Evolutionary conservation across 2,888 invertebrate species (phyloP), one percentile per base, ranked within the genome.

Genomic region (Leptodirus hochenwartii): DNA sequence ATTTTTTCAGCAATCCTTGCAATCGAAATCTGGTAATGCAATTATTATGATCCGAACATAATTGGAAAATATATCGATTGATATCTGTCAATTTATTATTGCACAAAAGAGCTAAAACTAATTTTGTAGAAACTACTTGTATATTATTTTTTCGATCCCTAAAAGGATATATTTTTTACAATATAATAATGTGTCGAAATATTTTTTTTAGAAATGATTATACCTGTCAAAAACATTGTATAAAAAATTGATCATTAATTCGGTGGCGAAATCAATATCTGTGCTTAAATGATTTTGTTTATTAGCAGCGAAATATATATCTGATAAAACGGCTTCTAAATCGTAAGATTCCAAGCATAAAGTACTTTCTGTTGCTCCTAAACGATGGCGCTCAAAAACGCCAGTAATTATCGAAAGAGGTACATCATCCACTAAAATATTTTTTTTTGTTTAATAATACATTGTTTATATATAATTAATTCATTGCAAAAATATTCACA

Each of bases 31-130:
- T 64, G 0, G 73, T 70, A 25, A 79, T 64, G 39, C 75, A 78
- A 20, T 75, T 72, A 46, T 79, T 79, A 44, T 79, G 75, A 49
- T 80, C 78, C 2, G 75, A 67, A 43, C 74, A 62, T 41, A 75
- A 69, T 41, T 66, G 64, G 46, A 77, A 78, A 27, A 81, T 56
- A 28, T 72, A 78, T 34, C 63, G 60, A 58, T 66, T 63, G 39
- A 67, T 59, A 35, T 78, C 75, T 27, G 62, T 53, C 8, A 73
- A 56, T 12, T 66, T 61, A 24, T 71, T 70, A 39, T 64, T 64
- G 41, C 76, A 72, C 32, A 82, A 55, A 5, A 77, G 50, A 26
- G 69, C 67, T 28, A 82, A 54, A 1, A 69, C 58, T 1, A 75
- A 61, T 56, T 79, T 80, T 1, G 72, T 65, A 33, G 74, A 69